Conservation (phyloP, 1,140 invertebrate species). For the Metopolophium dirhodum region DNA sequence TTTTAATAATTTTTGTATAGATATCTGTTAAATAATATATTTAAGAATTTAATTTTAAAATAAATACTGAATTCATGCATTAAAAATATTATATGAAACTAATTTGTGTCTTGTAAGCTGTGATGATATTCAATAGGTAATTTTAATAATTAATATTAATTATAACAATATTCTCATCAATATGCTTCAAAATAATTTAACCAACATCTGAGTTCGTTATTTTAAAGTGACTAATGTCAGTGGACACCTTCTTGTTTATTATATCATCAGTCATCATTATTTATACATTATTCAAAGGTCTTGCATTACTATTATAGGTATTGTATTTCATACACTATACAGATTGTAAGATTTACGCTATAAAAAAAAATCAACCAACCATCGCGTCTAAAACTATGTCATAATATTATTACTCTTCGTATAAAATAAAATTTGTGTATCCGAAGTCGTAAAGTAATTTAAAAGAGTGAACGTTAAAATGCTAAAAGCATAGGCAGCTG, state of each 20-base stretch:
- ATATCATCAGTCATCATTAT: too few species aligned
- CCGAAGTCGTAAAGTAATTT: not conserved
- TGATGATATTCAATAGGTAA: not conserved
- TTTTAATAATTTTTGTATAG: not conserved
- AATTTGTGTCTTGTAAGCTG: not conserved
- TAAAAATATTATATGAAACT: not conserved
- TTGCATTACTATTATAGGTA: not conserved
- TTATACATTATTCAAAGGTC: too few species aligned
- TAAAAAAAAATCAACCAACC: not conserved
- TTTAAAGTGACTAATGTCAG: not conserved
- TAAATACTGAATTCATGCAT: not conserved
- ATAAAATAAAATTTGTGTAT: not conserved
- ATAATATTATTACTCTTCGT: not conserved
- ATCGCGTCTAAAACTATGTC: not conserved
- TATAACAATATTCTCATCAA: not conserved
- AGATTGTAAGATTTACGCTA: not conserved
- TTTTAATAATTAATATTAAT: too few species aligned
- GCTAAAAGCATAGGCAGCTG: not conserved
- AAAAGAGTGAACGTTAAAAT: not conserved
- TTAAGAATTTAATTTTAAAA: too few species aligned
- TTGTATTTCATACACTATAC: not conserved
- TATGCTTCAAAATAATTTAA: not conserved
- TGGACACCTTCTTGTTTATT: too few species aligned
- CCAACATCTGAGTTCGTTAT: not conserved
- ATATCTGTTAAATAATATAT: too few species aligned